phyloP scores from a whole-genome alignment of 2,797 vertebrate genomes.

The Bradypodion pumilum region DNA sequence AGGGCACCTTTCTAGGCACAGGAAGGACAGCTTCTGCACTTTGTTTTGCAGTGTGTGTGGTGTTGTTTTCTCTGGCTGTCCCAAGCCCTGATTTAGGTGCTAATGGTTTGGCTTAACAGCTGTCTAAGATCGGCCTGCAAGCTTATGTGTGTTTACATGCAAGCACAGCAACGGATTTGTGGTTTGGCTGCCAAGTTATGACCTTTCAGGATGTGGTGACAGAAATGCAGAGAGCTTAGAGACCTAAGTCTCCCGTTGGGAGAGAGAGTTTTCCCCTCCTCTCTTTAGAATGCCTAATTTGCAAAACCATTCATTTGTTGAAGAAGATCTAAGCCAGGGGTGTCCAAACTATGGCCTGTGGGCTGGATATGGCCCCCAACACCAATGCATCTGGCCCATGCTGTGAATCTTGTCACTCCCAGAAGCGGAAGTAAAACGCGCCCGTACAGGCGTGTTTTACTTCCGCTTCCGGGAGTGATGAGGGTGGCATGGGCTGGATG shows the following conservation, averaged over 20 bases:
- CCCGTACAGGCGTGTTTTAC: too few relatives aligned
- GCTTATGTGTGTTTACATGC: background rate
- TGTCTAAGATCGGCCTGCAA: background rate
- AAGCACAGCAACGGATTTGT: background rate
- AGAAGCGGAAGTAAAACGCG: too few relatives aligned
- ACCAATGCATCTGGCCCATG: too few relatives aligned
- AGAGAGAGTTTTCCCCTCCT: background rate
- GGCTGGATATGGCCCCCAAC: too few relatives aligned
- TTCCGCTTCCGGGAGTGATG: too few relatives aligned
- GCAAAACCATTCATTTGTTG: background rate
- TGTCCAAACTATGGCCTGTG: too few relatives aligned
- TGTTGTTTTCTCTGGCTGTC: background rate
- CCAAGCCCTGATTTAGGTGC: background rate
- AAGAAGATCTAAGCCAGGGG: too few relatives aligned
- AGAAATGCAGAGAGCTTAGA: background rate
- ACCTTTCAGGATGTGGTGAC: background rate
- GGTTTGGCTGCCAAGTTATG: background rate
- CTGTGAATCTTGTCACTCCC: too few relatives aligned
- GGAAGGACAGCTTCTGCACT: background rate
- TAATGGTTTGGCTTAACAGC: background rate
- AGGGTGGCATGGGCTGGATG: too few relatives aligned
- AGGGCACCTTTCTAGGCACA: too few relatives aligned
- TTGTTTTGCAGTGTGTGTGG: background rate
- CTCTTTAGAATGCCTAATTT: fast-evolving
- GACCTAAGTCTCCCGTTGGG: background rate